Evolutionary conservation across 2,113 vertebrate genomes (phyloP).

Genomic region (Dipodomys merriami): DNA sequence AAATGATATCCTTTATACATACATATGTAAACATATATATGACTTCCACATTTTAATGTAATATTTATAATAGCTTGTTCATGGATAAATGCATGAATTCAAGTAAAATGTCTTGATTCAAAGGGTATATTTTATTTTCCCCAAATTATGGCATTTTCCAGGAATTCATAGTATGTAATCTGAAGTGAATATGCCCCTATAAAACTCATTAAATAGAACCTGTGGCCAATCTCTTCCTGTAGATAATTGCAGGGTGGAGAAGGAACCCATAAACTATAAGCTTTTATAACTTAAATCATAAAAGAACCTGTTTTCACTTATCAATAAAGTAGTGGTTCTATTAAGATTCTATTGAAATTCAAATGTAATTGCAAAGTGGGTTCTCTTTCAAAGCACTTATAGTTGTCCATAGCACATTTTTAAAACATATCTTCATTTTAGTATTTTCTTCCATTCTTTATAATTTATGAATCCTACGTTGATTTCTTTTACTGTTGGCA

Average conservation of each 20-base stretch:
- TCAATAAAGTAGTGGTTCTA: constrained; percentile 69
- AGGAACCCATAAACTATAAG: constrained; percentile 75
- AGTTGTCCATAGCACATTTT: constrained; percentile 31
- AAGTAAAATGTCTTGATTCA: constrained; percentile 63
- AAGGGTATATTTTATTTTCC: constrained; percentile 63
- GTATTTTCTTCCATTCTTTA: not conserved
- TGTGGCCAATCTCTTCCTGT: constrained; percentile 67
- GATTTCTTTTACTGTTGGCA: constrained; percentile 24
- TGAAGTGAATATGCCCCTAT: constrained; percentile 55
- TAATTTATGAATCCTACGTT: constrained; percentile 47
- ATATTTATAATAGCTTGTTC: not conserved
- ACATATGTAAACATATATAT: not conserved
- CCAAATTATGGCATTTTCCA: constrained; percentile 62
- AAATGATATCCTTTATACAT: not conserved
- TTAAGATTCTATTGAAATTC: constrained; percentile 66
- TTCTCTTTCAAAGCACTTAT: constrained; percentile 34
- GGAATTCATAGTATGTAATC: constrained; percentile 73
- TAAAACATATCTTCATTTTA: not conserved
- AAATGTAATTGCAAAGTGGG: constrained; percentile 54
- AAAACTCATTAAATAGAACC: constrained; percentile 77
- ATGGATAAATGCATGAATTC: constrained; percentile 42
- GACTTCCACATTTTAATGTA: constrained; percentile 38
- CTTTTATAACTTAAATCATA: constrained; percentile 79
- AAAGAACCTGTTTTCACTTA: constrained; percentile 76
- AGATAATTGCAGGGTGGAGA: constrained; percentile 79